A percentile compares a stretch with the other conserved stretches of the same genome.
Conservation (phyloP, 2,888 invertebrate species). For the Mechanitis messenoides region DNA sequence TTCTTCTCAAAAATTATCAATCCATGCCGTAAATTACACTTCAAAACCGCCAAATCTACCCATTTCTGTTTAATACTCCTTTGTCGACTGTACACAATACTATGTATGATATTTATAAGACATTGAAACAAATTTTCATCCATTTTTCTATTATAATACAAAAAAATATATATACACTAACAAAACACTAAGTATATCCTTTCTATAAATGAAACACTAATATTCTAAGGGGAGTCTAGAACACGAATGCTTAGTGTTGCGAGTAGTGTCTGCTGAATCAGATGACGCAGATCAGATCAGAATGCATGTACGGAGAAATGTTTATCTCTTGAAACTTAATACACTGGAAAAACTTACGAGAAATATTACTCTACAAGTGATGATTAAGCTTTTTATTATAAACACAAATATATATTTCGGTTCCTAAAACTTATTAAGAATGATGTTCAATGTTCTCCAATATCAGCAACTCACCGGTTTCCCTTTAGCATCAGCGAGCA, state of each 20-base stretch:
- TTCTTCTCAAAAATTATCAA: conserved; percentile 46
- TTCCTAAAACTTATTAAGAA: too few species aligned
- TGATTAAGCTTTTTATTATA: too few species aligned
- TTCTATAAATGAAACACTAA: conserved; percentile 16
- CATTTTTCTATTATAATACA: conserved; percentile 21
- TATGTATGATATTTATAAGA: conserved; percentile 38
- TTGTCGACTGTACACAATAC: conserved; percentile 37
- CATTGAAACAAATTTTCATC: conserved; percentile 37
- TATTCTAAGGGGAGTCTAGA: conserved; percentile 11
- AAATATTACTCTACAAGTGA: background rate
- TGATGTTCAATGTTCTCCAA: conserved; percentile 4
- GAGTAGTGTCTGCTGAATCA: conserved; percentile 40
- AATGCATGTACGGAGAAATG: conserved; percentile 51
- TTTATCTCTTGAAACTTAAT: conserved; percentile 52
- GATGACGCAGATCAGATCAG: too few species aligned
- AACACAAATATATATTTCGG: too few species aligned
- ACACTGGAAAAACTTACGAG: conserved; percentile 42
- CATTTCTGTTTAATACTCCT: conserved; percentile 47
- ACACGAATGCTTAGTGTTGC: conserved; percentile 13
- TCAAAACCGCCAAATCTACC: conserved; percentile 53
- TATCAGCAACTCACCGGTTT: conserved; percentile 54
- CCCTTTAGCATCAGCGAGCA: conserved; percentile 72
- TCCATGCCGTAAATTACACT: conserved; percentile 45
- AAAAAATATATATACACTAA: background rate
- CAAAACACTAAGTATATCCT: background rate